A percentile compares a stretch with the other conserved stretches of the same genome.
These are phyloP conservation scores for Bombus affinis DNA, from an alignment of 1,140 invertebrate genomes.

Conservation along the genomic window DNA sequence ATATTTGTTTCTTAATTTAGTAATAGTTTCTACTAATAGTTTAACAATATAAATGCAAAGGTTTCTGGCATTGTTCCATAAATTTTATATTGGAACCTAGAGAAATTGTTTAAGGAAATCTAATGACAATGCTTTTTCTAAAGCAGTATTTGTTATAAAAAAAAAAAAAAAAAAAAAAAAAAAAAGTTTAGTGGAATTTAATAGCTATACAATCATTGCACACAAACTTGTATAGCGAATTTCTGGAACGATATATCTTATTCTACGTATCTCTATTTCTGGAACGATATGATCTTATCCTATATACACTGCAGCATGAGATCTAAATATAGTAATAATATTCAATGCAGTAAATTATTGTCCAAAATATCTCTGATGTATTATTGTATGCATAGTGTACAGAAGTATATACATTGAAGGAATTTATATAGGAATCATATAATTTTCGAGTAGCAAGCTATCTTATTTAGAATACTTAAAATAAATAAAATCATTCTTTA, in stretches of 20 bases:
- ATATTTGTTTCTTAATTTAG: not conserved
- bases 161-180: no score
- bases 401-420: constrained; percentile 34
- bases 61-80: constrained; percentile 13
- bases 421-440: constrained; percentile 28
- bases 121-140: not conserved
- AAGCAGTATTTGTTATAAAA: not conserved
- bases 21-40: not conserved
- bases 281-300: not conserved
- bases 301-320: not conserved
- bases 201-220: not conserved
- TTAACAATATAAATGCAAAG: not conserved
- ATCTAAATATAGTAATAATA: not conserved
- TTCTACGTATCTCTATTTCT: no score
- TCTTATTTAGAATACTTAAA: constrained; percentile 9
- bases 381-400: constrained; percentile 47
- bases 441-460: not conserved
- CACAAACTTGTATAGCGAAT: not conserved
- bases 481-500: constrained; percentile 8
- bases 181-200: not conserved
- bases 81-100: not conserved
- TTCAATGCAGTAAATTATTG: not conserved
- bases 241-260: not conserved
- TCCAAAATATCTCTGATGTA: not conserved
- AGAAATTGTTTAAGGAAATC: not conserved